phyloP scores from a whole-genome alignment of 1,140 invertebrate species.

The Drosophila tropicalis region DNA sequence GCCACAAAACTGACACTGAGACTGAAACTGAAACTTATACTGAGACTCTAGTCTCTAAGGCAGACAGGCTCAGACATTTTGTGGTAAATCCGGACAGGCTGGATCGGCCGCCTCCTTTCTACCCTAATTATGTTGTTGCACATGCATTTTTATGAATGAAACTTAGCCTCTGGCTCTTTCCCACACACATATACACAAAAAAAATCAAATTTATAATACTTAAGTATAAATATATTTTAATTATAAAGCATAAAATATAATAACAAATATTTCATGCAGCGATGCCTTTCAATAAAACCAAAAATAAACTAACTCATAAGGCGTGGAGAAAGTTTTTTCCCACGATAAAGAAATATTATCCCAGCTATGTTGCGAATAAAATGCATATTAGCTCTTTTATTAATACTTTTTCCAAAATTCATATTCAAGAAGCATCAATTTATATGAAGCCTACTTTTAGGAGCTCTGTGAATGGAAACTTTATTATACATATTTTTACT shows the following conservation, averaged over 20 bases:
- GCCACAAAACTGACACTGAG: slow-evolving; percentile 4
- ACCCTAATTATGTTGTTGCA: slow-evolving; percentile 66
- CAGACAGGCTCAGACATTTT: not conserved
- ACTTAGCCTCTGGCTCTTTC: slow-evolving; percentile 54
- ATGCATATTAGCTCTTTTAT: not conserved
- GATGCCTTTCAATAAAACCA: not conserved
- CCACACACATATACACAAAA: slow-evolving; percentile 35
- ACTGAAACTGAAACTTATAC: not conserved
- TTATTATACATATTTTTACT: not conserved
- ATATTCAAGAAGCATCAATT: not conserved
- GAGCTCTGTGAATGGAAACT: not conserved
- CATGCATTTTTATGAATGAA: slow-evolving; percentile 74
- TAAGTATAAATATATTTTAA: slow-evolving; percentile 27
- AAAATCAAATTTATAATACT: slow-evolving; percentile 26
- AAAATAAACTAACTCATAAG: not conserved
- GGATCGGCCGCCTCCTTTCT: slow-evolving; percentile 66
- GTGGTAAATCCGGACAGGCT: not conserved
- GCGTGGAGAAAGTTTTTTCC: not conserved
- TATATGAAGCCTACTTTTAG: not conserved
- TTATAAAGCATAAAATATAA: slow-evolving; percentile 10
- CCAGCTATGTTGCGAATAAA: not conserved
- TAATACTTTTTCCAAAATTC: not conserved
- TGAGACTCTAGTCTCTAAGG: not conserved
- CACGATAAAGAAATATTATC: not conserved
- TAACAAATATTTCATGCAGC: not conserved